Evolutionary conservation across 2,888 invertebrate genomes (phyloP), one percentile per base, ranked within the genome.

Genomic region (Axea sp.): DNA sequence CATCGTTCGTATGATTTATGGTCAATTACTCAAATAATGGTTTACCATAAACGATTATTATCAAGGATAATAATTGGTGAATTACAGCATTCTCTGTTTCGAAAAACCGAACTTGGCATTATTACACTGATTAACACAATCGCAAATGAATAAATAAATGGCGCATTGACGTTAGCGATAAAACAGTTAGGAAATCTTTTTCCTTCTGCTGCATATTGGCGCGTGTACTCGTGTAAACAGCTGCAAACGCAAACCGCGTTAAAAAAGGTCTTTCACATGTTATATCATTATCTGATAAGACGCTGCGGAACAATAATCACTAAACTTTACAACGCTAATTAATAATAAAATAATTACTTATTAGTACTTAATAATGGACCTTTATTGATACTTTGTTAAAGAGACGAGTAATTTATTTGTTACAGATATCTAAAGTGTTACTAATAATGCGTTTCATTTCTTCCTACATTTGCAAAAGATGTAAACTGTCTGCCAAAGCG

Each of bases 251-350:
- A n/a, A n/a, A n/a, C n/a, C n/a, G n/a, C n/a, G n/a, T 35, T 11
- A 11, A 17, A 26, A 39, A 53, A 39, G 37, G 53, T 53, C 53
- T 53, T 53, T 53, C 53, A 39, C 53, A 53, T 39, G 39, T 53
- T 53, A 39, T 51, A 51, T 51, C 37, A 39, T 53, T 53, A 53
- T 53, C 53, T 53, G 53, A 53, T 53, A 53, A 39, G 37, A n/a
- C 6, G 3, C 22, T n/a, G 12, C 8, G 24, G 28, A 28, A 39
- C 53, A 39, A 39, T 11, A 53, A 39, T 28, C 22, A 51, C 51
- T 39, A 53, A 26, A 28, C 28, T 28, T 28, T 39, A 39, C 17
- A 8, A 8, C 22, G 26, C 26, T 39, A 53, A 53, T 53, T 37
- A 53, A 53, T 37, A 51, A 35, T 53, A 26, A 53, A 17, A 53